Conservation (phyloP, 2,888 invertebrate genomes). For the Athalia rosae region DNA sequence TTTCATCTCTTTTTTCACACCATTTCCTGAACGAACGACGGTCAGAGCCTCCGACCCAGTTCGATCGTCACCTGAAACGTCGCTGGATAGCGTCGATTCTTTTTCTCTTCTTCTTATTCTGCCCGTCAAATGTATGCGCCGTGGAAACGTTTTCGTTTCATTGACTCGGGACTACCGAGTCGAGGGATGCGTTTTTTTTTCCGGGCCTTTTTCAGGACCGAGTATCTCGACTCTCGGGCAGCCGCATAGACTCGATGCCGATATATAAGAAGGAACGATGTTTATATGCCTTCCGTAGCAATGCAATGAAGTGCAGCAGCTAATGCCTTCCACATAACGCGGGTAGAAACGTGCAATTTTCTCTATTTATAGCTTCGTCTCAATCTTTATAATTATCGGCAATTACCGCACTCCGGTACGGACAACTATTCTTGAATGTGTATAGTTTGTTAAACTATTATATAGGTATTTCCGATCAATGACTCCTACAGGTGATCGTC, state of each 20-base stretch:
- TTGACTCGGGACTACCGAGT: no score
- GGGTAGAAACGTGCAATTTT: slow-evolving; percentile 33
- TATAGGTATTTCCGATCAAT: background rate
- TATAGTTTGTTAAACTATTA: background rate
- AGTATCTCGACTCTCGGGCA: no score
- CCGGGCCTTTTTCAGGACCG: no score
- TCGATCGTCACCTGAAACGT: slow-evolving; percentile 6
- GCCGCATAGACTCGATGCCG: no score
- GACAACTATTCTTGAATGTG: slow-evolving; percentile 8
- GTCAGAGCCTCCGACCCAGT: background rate
- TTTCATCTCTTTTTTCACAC: background rate
- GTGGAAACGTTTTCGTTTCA: no score
- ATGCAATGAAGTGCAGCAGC: no score
- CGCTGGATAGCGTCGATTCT: slow-evolving; percentile 27
- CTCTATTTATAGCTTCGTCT: slow-evolving; percentile 12
- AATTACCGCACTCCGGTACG: background rate
- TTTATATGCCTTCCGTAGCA: no score
- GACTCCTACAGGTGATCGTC: no score
- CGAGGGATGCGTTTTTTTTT: no score
- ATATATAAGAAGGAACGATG: no score
- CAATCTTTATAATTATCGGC: slow-evolving; percentile 32
- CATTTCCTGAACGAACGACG: slow-evolving; percentile 21
- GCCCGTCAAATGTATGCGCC: no score
- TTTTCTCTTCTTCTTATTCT: no score
- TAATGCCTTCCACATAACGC: background rate